Percentiles rank a stretch among this genome's conserved stretches.
Conservation (phyloP, 2,888 invertebrate species). For the Oscheius sp. region DNA sequence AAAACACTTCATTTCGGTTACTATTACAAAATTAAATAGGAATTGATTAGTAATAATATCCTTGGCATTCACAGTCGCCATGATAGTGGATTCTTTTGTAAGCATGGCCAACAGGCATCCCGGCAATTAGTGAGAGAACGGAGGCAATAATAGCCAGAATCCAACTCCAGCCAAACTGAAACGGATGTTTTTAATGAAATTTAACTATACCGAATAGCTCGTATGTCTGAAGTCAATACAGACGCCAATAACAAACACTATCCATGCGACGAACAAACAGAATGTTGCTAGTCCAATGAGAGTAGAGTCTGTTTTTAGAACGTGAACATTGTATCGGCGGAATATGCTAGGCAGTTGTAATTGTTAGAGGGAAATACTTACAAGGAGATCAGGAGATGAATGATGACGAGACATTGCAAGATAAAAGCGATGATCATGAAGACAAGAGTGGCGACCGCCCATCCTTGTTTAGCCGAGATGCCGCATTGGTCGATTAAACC, state of each 20-base stretch:
- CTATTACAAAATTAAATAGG: too few species aligned
- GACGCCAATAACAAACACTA: not conserved
- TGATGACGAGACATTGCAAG: not conserved
- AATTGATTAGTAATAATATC: not conserved
- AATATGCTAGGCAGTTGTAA: not conserved
- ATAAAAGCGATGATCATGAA: constrained; percentile 11
- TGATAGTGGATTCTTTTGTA: not conserved
- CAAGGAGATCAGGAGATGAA: constrained; percentile 2
- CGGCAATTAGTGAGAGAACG: not conserved
- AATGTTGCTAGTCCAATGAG: not conserved
- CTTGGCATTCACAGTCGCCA: constrained; percentile 19
- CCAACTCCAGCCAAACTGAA: constrained; percentile 9
- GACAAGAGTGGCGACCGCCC: not conserved
- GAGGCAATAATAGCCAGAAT: constrained; percentile 1
- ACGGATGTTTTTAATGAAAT: too few species aligned
- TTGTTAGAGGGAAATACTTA: not conserved
- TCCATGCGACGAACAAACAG: not conserved
- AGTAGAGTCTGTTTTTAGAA: not conserved
- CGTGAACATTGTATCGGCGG: not conserved
- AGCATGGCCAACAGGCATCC: constrained; percentile 4
- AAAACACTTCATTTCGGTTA: not conserved
- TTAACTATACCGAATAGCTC: not conserved
- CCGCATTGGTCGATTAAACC: not conserved
- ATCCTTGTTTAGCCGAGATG: not conserved
- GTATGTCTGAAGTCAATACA: not conserved